Conservation (phyloP, 2,113 vertebrate species). For the Phocoena sinus region DNA sequence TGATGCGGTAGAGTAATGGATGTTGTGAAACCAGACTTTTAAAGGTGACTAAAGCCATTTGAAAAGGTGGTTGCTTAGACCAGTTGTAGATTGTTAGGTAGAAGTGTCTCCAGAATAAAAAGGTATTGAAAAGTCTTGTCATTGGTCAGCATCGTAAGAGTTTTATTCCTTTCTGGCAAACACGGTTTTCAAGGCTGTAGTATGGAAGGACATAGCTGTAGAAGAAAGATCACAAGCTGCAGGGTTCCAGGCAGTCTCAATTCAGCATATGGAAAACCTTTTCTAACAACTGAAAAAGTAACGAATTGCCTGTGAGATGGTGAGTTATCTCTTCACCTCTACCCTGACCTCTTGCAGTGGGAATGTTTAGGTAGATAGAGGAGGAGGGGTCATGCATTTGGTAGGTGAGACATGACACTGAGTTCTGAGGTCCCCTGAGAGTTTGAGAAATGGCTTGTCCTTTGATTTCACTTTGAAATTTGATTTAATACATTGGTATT, state of each 20-base stretch:
- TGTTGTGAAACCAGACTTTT: neutral
- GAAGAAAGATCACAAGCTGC: neutral
- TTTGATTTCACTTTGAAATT: neutral
- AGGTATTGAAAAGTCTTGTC: neutral
- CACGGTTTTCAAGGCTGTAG: neutral
- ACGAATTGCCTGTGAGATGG: neutral
- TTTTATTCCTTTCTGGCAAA: neutral
- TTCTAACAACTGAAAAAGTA: neutral
- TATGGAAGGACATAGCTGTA: neutral
- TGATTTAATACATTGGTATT: neutral
- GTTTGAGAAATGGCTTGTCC: neutral
- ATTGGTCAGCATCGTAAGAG: neutral
- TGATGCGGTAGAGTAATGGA: neutral
- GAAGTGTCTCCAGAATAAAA: neutral
- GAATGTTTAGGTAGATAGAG: neutral
- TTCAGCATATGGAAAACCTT: neutral
- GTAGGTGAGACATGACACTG: neutral
- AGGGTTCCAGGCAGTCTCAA: neutral
- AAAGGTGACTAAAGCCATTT: neutral
- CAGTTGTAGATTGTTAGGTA: neutral
- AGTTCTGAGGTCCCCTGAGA: neutral
- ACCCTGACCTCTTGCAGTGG: too few relatives aligned
- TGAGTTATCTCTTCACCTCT: neutral
- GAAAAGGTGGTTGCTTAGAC: neutral
- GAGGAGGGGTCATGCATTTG: neutral